A percentile compares a stretch with the other conserved stretches of the same genome.
phyloP scores from a whole-genome alignment of 2,113 vertebrate genomes.

The Bubo scandiacus region DNA sequence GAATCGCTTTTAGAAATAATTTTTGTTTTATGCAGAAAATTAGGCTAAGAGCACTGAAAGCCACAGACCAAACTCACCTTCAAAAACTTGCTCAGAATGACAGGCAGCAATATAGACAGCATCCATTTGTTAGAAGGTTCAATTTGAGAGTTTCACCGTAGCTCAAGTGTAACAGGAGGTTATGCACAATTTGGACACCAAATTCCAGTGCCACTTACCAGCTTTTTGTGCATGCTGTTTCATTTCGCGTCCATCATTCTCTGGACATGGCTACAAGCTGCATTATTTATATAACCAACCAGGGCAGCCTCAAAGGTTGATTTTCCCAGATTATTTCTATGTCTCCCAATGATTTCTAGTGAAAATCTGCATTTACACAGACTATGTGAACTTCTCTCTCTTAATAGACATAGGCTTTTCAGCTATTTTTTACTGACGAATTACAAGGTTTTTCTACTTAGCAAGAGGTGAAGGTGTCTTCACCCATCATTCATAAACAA shows the following conservation, averaged over 20 bases:
- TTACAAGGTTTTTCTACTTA: background rate
- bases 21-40: background rate
- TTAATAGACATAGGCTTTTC: background rate
- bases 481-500: background rate
- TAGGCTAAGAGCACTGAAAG: background rate
- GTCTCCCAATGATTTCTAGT: background rate
- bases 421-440: background rate
- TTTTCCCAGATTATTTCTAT: background rate
- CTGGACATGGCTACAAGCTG: background rate
- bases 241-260: background rate
- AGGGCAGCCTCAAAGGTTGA: background rate
- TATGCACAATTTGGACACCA: background rate
- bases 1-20: background rate
- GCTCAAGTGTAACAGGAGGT: background rate
- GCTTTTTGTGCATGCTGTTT: background rate
- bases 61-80: background rate
- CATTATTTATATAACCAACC: background rate
- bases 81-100: background rate
- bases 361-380: background rate
- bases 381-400: background rate
- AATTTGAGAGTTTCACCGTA: background rate
- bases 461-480: background rate
- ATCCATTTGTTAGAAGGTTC: background rate
- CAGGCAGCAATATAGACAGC: accelerated
- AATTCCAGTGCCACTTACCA: background rate